Conservation (phyloP, 2,797 vertebrate species). For the Urocyon cinereoargenteus region DNA sequence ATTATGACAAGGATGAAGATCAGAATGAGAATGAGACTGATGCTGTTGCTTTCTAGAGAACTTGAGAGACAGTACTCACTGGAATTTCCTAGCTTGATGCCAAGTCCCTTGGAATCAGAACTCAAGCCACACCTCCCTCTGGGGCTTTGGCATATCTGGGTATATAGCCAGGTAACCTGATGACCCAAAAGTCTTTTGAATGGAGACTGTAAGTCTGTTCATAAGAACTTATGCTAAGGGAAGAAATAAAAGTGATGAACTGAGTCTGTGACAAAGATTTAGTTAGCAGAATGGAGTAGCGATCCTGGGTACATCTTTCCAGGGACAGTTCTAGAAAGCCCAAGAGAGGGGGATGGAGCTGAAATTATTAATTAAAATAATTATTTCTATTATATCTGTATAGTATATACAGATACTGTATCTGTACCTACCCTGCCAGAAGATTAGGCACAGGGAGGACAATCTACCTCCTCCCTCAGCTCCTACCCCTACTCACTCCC, state of each 20-base stretch:
- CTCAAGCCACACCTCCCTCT: neutral
- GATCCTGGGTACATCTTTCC: neutral
- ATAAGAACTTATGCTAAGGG: neutral
- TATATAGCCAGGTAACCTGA: neutral
- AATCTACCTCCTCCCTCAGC: neutral
- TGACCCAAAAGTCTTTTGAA: neutral
- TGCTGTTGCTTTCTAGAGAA: neutral
- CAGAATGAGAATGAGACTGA: neutral
- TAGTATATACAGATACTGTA: neutral
- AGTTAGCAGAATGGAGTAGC: neutral
- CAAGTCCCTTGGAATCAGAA: neutral
- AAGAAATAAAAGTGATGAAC: neutral
- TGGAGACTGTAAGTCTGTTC: neutral
- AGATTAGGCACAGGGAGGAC: neutral
- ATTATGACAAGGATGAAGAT: neutral
- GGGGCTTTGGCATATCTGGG: neutral
- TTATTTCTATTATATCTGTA: neutral
- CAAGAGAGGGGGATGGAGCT: neutral
- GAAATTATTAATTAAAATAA: constrained; percentile 37
- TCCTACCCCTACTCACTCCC: neutral
- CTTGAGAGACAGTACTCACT: neutral
- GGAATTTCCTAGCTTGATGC: neutral
- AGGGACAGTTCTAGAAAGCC: neutral
- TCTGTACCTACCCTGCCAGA: neutral
- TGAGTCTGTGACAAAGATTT: neutral